These are phyloP conservation scores for Remorina albescens DNA, from an alignment of 2,797 vertebrate species.

Conservation along the genomic window DNA sequence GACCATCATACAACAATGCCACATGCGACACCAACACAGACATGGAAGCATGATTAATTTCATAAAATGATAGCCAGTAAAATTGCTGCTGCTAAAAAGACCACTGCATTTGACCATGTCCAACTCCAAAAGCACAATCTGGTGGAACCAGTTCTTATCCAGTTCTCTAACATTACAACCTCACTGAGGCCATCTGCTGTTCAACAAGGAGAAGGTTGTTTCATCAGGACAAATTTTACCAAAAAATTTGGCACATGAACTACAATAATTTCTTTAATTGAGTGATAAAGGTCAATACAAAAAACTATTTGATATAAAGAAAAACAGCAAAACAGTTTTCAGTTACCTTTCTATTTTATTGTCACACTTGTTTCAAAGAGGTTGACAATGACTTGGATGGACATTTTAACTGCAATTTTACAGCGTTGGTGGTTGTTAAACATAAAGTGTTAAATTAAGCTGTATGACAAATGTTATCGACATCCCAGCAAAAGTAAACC, in stretches of 20 bases:
- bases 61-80: not conserved
- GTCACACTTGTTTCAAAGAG: conserved; percentile 5
- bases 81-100: not conserved
- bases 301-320: not conserved
- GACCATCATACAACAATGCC: too few relatives aligned
- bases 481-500: not conserved
- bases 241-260: not conserved
- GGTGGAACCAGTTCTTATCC: not conserved
- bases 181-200: conserved; percentile 51
- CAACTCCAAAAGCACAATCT: not conserved
- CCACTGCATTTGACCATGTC: not conserved
- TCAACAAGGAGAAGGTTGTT: conserved; percentile 1
- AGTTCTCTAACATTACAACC: rapidly evolving
- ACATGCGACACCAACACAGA: not conserved
- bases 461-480: conserved; percentile 19
- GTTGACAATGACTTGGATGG: conserved; percentile 3
- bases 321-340: conserved; percentile 1
- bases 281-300: not conserved
- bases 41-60: not conserved
- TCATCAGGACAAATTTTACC: not conserved
- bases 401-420: conserved; percentile 19
- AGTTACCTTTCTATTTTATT: conserved; percentile 31
- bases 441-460: conserved; percentile 27
- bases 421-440: conserved; percentile 6
- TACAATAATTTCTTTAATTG: not conserved